A percentile compares a stretch with the other conserved stretches of the same genome.
Conservation (phyloP, 1,140 invertebrate genomes). For the Calliphora vicina region DNA sequence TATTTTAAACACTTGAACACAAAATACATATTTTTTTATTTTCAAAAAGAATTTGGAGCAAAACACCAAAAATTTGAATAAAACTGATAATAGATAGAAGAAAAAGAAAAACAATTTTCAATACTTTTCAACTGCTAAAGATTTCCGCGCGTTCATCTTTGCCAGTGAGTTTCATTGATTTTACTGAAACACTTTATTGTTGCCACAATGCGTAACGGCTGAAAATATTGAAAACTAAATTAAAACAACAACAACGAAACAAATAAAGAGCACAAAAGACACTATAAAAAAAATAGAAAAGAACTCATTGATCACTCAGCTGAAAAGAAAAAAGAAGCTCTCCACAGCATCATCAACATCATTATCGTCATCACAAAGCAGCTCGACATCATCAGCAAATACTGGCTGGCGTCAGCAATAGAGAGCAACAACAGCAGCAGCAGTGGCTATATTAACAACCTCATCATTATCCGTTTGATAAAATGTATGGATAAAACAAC, state of each 20-base stretch:
- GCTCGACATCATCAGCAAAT: not conserved
- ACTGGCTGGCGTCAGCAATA: not conserved
- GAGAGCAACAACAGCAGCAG: not conserved
- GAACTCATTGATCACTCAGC: conserved; percentile 18
- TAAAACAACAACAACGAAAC: not conserved
- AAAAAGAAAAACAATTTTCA: not conserved
- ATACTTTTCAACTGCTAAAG: conserved; percentile 15
- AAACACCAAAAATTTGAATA: no score
- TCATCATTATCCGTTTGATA: not conserved
- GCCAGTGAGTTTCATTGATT: conserved; percentile 21
- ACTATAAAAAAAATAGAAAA: not conserved
- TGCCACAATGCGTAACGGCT: conserved; percentile 15
- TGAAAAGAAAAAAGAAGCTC: not conserved
- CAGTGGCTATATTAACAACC: not conserved
- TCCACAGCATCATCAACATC: not conserved
- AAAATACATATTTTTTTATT: not conserved
- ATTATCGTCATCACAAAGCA: conserved; percentile 3
- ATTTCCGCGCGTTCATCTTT: conserved; percentile 32
- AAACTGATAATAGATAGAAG: no score
- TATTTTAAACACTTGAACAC: not conserved
- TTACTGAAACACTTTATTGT: conserved; percentile 19
- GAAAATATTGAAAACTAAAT: not conserved
- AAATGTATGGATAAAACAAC: not conserved
- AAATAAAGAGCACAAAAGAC: not conserved
- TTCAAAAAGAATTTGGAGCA: not conserved